Evolutionary conservation across 2,113 vertebrate species (phyloP).

Genomic region (Pelvicachromis taeniatus): DNA sequence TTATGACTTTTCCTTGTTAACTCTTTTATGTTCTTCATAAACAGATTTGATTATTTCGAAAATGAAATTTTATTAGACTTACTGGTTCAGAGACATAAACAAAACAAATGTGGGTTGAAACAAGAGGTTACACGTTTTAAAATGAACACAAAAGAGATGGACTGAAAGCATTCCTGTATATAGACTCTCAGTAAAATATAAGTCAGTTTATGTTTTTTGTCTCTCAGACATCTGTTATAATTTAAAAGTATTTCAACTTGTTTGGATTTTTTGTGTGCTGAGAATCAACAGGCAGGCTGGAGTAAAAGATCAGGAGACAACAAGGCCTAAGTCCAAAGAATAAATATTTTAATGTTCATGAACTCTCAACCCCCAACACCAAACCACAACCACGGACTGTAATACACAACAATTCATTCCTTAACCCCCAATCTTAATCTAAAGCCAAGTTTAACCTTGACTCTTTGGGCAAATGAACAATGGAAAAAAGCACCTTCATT

Average conservation of each 20-base stretch:
- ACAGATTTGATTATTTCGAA: slow-evolving; percentile 30
- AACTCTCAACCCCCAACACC: slow-evolving; percentile 12
- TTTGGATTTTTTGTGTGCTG: neutral
- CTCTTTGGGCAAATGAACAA: neutral
- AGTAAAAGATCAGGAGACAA: neutral
- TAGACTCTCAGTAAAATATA: slow-evolving; percentile 10
- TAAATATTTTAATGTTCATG: slow-evolving; percentile 13
- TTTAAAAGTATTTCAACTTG: neutral
- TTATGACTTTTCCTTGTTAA: slow-evolving; percentile 12
- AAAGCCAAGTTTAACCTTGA: neutral
- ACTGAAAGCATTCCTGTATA: slow-evolving; percentile 20
- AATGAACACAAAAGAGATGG: neutral
- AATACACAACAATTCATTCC: neutral
- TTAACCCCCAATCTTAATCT: neutral
- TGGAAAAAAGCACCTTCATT: neutral
- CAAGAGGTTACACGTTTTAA: neutral
- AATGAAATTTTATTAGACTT: slow-evolving; percentile 1
- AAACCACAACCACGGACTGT: neutral
- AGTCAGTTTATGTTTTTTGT: neutral
- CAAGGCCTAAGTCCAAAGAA: neutral
- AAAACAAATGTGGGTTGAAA: neutral
- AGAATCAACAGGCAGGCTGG: neutral
- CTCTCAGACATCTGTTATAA: slow-evolving; percentile 1
- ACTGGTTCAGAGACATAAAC: neutral
- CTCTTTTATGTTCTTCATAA: slow-evolving; percentile 43